These are phyloP conservation scores for Melanotaenia duboulayi DNA, from an alignment of 2,113 vertebrate genomes.

Conservation along the genomic window DNA sequence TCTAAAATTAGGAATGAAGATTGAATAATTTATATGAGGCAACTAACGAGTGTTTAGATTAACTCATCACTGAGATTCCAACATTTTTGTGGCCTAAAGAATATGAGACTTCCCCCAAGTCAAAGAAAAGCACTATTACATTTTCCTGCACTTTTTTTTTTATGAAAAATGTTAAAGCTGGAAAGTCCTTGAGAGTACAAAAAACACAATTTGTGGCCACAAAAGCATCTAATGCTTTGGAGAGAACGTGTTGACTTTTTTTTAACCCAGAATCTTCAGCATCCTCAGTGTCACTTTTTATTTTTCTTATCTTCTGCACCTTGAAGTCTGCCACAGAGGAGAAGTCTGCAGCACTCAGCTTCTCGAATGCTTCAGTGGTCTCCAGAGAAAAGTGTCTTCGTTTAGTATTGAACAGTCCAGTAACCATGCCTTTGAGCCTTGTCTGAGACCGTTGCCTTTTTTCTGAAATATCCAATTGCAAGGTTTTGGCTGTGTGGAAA, in stretches of 20 bases:
- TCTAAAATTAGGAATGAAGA: no score
- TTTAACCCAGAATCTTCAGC: constrained; percentile 55
- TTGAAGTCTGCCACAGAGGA: constrained; percentile 76
- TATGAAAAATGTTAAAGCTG: background rate
- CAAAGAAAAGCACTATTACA: no score
- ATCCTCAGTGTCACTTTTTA: constrained; percentile 75
- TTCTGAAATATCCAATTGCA: constrained; percentile 50
- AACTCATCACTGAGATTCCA: no score
- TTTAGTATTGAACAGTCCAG: constrained; percentile 78
- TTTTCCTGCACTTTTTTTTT: no score
- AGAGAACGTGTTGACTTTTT: constrained; percentile 59
- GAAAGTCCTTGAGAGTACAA: constrained; percentile 3
- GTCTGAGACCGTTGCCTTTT: constrained; percentile 52
- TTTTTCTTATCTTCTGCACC: constrained; percentile 80
- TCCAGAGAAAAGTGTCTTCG: constrained; percentile 63
- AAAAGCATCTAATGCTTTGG: constrained; percentile 49
- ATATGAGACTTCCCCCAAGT: no score
- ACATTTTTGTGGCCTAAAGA: no score
- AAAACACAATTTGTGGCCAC: constrained; percentile 12
- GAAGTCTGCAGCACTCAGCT: constrained; percentile 56
- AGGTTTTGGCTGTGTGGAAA: constrained; percentile 33
- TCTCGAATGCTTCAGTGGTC: constrained; percentile 69
- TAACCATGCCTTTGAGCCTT: constrained; percentile 71
- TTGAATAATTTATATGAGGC: no score
- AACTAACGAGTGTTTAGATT: no score